Percentiles rank a stretch among this genome's conserved stretches.
Conservation (phyloP, 2,113 vertebrate species). For the Chaenocephalus aceratus region DNA sequence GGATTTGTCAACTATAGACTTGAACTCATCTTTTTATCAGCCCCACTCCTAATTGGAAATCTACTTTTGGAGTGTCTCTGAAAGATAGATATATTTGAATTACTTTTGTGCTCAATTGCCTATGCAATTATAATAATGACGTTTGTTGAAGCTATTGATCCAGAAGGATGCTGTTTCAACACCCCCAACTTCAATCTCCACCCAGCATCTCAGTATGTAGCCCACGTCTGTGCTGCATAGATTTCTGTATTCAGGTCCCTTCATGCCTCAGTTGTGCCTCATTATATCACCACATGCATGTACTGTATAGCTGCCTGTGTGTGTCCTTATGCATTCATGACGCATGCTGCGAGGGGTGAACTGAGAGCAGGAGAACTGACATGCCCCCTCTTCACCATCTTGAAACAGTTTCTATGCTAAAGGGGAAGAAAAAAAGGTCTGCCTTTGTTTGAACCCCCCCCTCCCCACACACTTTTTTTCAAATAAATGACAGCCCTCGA, state of each 20-base stretch:
- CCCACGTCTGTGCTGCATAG: constrained; percentile 1
- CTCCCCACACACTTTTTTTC: not conserved
- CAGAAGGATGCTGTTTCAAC: not conserved
- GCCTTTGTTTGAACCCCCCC: constrained; percentile 2
- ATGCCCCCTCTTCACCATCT: not conserved
- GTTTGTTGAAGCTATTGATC: not conserved
- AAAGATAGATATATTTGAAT: not conserved
- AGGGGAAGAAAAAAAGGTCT: not conserved
- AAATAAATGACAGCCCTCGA: constrained; percentile 3
- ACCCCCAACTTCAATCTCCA: not conserved
- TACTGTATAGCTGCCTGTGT: not conserved
- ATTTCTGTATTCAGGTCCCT: constrained; percentile 27
- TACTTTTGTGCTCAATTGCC: not conserved
- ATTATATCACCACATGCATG: constrained; percentile 27
- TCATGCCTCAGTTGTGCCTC: constrained; percentile 14
- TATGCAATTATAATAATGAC: not conserved
- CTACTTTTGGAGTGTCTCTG: not conserved
- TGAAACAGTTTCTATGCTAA: not conserved
- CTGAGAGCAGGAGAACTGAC: constrained; percentile 10
- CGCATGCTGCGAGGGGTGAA: not conserved
- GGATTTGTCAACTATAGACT: not conserved
- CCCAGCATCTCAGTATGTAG: not conserved
- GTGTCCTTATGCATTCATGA: constrained; percentile 2
- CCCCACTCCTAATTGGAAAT: not conserved
- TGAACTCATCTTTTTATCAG: not conserved